A percentile compares a stretch with the other conserved stretches of the same genome.
Conservation (phyloP, 2,888 invertebrate species). For the Catocala sponsa region DNA sequence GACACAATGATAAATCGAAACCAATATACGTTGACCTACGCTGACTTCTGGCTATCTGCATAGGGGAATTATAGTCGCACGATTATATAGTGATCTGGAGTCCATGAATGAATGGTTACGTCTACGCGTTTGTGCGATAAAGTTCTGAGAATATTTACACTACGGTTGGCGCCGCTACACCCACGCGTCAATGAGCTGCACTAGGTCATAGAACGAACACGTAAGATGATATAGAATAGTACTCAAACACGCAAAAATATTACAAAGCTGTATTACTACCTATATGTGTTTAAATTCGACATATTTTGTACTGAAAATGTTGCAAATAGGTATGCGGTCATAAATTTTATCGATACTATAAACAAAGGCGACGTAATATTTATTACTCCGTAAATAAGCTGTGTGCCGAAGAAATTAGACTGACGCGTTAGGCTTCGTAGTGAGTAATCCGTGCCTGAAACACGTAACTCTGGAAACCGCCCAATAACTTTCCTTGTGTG, state of each 20-base stretch:
- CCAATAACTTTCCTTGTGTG: constrained; percentile 29
- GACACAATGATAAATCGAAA: constrained; percentile 61
- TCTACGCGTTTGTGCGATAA: constrained; percentile 67
- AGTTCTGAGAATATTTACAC: constrained; percentile 81
- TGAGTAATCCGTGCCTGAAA: constrained; percentile 49
- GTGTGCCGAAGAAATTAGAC: constrained; percentile 27
- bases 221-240: constrained; percentile 2
- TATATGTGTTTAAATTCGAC: constrained; percentile 10
- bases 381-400: constrained; percentile 37
- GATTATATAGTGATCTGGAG: constrained; percentile 59
- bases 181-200: constrained; percentile 56
- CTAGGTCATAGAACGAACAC: constrained; percentile 54
- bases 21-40: constrained; percentile 59
- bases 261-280: neutral
- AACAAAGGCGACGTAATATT: constrained; percentile 30
- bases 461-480: constrained; percentile 21
- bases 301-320: constrained; percentile 11
- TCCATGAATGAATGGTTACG: constrained; percentile 77
- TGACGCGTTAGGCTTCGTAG: constrained; percentile 32
- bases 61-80: constrained; percentile 48
- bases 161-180: constrained; percentile 74
- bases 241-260: neutral
- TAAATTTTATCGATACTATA: constrained; percentile 27
- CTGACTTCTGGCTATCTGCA: constrained; percentile 42
- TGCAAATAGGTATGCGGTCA: constrained; percentile 24